Percentiles rank a stretch among this genome's conserved stretches.
phyloP scores from a whole-genome alignment of 2,797 vertebrate genomes.

The Adrianichthys oophorus region DNA sequence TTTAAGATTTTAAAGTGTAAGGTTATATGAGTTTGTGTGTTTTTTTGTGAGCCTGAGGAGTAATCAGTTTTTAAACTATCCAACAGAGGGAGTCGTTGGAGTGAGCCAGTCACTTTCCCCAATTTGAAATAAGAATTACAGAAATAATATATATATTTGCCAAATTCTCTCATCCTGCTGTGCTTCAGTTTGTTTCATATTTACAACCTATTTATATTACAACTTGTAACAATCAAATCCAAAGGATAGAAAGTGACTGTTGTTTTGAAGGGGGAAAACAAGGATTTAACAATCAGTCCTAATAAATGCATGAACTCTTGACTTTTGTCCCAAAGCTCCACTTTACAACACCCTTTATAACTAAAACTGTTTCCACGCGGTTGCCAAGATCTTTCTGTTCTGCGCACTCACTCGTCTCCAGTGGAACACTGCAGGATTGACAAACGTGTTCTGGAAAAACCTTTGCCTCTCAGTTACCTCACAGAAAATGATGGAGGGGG shows the following conservation, averaged over 20 bases:
- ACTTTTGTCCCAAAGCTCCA: background rate
- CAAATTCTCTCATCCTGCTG: background rate
- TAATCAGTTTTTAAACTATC: conserved; percentile 3
- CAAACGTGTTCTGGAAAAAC: conserved; percentile 5
- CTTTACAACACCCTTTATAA: background rate
- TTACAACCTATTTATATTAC: too few species aligned
- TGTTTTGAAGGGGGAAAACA: too few species aligned
- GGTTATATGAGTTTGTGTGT: background rate
- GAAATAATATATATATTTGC: background rate
- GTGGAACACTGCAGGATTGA: background rate
- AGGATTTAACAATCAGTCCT: too few species aligned
- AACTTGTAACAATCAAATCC: too few species aligned
- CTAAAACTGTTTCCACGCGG: conserved; percentile 2
- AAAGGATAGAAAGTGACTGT: too few species aligned
- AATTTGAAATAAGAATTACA: background rate
- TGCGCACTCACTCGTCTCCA: background rate
- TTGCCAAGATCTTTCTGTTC: conserved; percentile 10
- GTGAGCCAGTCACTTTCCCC: background rate
- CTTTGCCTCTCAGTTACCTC: too few species aligned
- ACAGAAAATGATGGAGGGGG: too few species aligned
- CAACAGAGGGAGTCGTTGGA: conserved; percentile 47
- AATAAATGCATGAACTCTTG: too few species aligned
- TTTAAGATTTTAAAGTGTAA: background rate
- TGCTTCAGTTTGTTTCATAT: background rate
- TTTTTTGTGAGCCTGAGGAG: background rate